Base-by-base conservation (phyloP, 2,113 vertebrate species). In the Tautogolabrus adspersus region DNA sequence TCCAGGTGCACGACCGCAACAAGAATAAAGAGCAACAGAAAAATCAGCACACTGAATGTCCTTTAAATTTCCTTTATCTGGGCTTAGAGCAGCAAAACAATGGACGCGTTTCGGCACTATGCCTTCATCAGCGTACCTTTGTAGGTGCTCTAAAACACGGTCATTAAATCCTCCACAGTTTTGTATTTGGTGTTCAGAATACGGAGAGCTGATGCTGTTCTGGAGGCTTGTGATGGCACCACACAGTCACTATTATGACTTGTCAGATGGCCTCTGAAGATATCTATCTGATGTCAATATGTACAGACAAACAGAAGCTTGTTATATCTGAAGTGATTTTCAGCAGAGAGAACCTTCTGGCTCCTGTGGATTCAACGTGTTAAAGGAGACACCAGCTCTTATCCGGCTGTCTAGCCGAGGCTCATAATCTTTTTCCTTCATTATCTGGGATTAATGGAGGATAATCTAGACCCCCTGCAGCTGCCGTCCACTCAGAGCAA, bases 371-470 rank as follows among this genome's bases (percentile, higher is more conserved):
- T 56, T 64, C 77, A 77, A 77, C 72, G 72, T 77, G 74, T 60
- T 1, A 22, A 84, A 81, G 12, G 15, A 77, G 66, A 69, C 54
- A 13, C 10, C 30, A 13, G 11, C 40, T 46, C 47, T 15, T 12
- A 21, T 22, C 52, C 7, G 64, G 46, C 63, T 38, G 67, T 65
- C 57, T 54, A 18, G 8, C 26, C 11, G 10, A 40, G 10, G 51
- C 67, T 72, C 84, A 76, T 67, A 88, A 68, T 84, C 72, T 78
- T 60, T 71, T 79, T 19, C 56, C 77, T 80, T 77, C 38, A 22
- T 82, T 71, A 72, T 73, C 68, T 23, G 4, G 64, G 60, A 63
- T 81, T 81, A 66, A 61, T 76, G 63, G 62, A 38, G 58, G 77
- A 54, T 79, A 66, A 72, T 51, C 23, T 19, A 42, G 64, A 12